phyloP scores from a whole-genome alignment of 2,888 invertebrate species.

The Orchesellides sinensis region DNA sequence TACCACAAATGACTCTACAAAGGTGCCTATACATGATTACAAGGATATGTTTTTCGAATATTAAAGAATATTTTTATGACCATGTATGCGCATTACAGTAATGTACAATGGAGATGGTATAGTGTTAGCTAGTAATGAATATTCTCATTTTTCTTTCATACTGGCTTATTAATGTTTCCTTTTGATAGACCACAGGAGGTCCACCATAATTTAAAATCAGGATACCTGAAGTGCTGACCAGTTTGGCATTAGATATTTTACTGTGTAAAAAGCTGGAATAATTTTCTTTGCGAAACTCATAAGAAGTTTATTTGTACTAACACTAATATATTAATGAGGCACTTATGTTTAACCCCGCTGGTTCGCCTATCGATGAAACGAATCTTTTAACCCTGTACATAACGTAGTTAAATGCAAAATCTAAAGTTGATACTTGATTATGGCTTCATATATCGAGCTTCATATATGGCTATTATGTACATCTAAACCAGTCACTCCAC shows the following conservation, averaged over 20 bases:
- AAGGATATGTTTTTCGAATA: background rate
- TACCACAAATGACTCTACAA: no score
- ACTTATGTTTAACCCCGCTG: conserved; percentile 33
- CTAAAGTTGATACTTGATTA: no score
- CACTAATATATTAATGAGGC: conserved; percentile 1
- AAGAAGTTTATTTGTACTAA: no score
- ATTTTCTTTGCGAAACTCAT: conserved; percentile 2
- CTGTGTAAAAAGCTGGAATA: background rate
- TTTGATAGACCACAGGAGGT: conserved; percentile 40
- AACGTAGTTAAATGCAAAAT: no score
- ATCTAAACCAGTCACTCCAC: background rate
- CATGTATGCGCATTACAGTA: no score
- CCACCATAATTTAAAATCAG: background rate
- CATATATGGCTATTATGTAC: no score
- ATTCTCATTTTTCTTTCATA: conserved; percentile 36
- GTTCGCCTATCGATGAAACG: conserved; percentile 2
- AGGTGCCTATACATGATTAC: background rate
- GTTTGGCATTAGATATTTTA: background rate
- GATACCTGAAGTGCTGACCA: background rate
- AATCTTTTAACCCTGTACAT: no score
- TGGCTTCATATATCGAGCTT: no score
- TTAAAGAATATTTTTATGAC: background rate
- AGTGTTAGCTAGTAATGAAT: conserved; percentile 33
- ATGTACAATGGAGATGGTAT: no score
- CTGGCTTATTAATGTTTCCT: conserved; percentile 38